Evolutionary conservation across 2,888 invertebrate species (phyloP).

Genomic region (Meganola albula): DNA sequence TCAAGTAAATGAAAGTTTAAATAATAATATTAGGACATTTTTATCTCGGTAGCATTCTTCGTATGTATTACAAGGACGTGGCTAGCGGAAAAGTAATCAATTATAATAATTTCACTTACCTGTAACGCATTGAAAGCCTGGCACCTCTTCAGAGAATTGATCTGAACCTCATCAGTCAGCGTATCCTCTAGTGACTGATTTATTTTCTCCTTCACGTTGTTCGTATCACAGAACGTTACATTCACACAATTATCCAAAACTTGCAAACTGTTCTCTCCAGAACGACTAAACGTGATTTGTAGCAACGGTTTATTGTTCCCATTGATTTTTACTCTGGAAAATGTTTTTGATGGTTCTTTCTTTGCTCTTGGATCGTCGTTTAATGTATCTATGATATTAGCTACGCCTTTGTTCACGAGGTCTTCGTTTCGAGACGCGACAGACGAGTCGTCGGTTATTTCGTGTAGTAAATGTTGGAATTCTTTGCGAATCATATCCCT

Average conservation of each 20-base stretch:
- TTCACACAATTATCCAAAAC: constrained; percentile 66
- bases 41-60: too few relatives aligned
- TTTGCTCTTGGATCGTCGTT: constrained; percentile 31
- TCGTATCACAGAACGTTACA: constrained; percentile 55
- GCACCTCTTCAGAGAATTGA: constrained; percentile 62
- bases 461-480: constrained; percentile 52
- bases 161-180: constrained; percentile 48
- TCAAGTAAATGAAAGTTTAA: too few relatives aligned
- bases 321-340: constrained; percentile 63
- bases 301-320: constrained; percentile 67
- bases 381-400: constrained; percentile 54
- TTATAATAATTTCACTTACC: constrained; percentile 32
- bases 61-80: not conserved
- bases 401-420: constrained; percentile 50
- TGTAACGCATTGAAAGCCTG: constrained; percentile 74
- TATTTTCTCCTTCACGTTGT: constrained; percentile 37
- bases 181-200: constrained; percentile 49
- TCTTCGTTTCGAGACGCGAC: constrained; percentile 41
- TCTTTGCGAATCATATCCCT: constrained; percentile 61
- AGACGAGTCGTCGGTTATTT: constrained; percentile 47
- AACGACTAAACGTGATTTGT: constrained; percentile 59
- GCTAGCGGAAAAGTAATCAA: not conserved
- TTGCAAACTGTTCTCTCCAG: constrained; percentile 62
- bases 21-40: too few relatives aligned
- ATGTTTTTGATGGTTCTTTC: constrained; percentile 48